Base-by-base conservation (phyloP, 2,797 vertebrate genomes). In the Craterocephalus amniculus region DNA sequence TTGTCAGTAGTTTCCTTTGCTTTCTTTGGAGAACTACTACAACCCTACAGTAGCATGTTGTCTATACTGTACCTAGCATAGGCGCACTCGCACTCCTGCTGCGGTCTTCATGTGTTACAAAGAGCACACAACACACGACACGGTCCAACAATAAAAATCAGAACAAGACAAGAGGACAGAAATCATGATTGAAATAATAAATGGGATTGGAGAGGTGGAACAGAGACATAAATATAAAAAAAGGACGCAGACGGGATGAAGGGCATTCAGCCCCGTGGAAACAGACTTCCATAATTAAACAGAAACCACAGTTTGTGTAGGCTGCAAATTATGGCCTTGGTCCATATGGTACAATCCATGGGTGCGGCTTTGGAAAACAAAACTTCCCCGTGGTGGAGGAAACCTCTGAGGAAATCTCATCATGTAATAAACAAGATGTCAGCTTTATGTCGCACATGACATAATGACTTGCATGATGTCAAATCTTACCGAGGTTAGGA, bases 81-180 rank as follows among this genome's bases (percentile, higher is more conserved):
- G 96, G 97, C 70, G 96, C 97, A 87, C 97, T 97, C 40, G 95
- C 97, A 95, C 97, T 98, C 94, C 96, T 95, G 91, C 93, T 95
- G 95, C 96, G 96, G 90, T 98, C 96, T 98, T 97, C 96, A 94
- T 93, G 93, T 82, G 93, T 95, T 91, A 95, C 86, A 93, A 92
- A 94, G 84, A 91, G 91, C 20, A 95, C 94, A 93, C 88, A 92
- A 94, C 93, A 94, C 89, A 94, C 89, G 87, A 95, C 88, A 93
- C 88, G 93, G 78, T 12, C 94, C 94, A 90, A 95, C 92, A 93
- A 18, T 18, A n/a, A n/a, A 45, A 20, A 45, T 88, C n/a, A n/a
- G n/a, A 93, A 92, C 83, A 94, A 93, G 87, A 94, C 91, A 92
- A 93, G 51, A 93, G 94, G 87, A 90, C 82, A 91, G 61, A 94